These are phyloP conservation scores for Hycleus cichorii DNA, from an alignment of 1,140 invertebrate species.

Conservation along the genomic window DNA sequence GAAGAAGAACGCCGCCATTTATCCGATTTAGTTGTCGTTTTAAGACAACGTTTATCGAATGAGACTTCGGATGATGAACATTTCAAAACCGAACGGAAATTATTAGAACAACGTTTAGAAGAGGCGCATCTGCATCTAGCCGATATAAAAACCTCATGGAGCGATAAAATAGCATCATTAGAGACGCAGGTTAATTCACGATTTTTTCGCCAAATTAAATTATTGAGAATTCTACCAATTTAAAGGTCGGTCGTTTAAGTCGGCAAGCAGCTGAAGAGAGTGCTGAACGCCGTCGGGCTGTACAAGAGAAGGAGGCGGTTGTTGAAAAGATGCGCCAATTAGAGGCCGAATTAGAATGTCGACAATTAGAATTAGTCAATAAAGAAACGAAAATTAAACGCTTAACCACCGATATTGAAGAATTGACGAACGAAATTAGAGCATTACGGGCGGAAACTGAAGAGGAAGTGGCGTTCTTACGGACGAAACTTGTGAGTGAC, in stretches of 20 bases:
- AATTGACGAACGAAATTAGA: constrained; percentile 54
- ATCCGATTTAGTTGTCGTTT: constrained; percentile 55
- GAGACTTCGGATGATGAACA: constrained; percentile 52
- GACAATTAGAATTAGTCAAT: constrained; percentile 58
- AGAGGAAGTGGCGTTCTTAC: constrained; percentile 55
- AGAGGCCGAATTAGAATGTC: constrained; percentile 61
- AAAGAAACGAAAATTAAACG: constrained; percentile 59
- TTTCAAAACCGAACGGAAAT: constrained; percentile 51
- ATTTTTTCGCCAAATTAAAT: background rate
- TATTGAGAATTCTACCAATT: background rate
- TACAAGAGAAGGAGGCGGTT: constrained; percentile 59
- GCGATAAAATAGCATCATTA: constrained; percentile 74
- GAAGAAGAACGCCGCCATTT: constrained; percentile 58
- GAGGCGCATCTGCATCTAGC: constrained; percentile 77
- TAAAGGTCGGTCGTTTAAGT: constrained; percentile 62
- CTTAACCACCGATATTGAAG: constrained; percentile 56
- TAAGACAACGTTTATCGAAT: constrained; percentile 51
- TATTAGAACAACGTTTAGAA: constrained; percentile 68
- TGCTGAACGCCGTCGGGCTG: constrained; percentile 63
- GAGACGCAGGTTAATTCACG: constrained; percentile 64
- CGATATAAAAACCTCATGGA: constrained; percentile 85
- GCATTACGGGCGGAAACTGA: constrained; percentile 52
- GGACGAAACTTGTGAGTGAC: constrained; percentile 57
- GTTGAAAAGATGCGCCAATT: constrained; percentile 57
- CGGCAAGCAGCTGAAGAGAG: constrained; percentile 75